phyloP scores from a whole-genome alignment of 2,797 vertebrate genomes.

The Sebastes goodei region DNA sequence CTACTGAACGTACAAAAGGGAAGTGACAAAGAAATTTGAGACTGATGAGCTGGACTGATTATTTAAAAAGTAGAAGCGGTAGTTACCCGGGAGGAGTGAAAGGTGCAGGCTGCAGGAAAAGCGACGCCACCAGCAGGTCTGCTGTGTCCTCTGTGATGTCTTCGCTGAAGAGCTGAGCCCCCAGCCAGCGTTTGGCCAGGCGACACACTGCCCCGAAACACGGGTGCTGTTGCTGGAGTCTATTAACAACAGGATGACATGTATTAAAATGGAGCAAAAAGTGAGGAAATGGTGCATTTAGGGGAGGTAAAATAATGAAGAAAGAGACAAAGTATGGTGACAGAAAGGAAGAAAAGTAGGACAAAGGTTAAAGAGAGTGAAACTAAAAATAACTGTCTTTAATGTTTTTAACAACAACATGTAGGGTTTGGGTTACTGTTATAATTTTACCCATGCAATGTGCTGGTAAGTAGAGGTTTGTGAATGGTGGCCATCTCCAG shows the following conservation, averaged over 20 bases:
- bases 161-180: constrained; percentile 88
- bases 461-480: constrained; percentile 90
- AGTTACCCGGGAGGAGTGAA: constrained; percentile 90
- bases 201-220: constrained; percentile 90
- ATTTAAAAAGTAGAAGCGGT: background rate
- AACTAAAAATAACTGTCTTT: background rate
- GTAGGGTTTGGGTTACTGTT: background rate
- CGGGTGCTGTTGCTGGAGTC: constrained; percentile 93
- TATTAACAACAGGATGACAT: constrained; percentile 51
- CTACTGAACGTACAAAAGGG: constrained; percentile 51
- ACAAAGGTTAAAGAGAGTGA: background rate
- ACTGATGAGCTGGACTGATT: background rate
- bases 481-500: constrained; percentile 89
- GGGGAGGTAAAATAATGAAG: background rate
- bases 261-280: background rate
- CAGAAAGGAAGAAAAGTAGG: background rate
- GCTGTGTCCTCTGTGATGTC: constrained; percentile 88
- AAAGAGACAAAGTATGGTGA: background rate
- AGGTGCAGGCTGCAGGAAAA: constrained; percentile 92
- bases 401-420: background rate
- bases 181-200: constrained; percentile 95
- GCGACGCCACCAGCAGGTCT: constrained; percentile 90
- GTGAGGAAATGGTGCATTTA: background rate
- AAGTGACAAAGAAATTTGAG: background rate
- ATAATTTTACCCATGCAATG: constrained; percentile 89